phyloP scores from a whole-genome alignment of 1,140 invertebrate genomes.

The Apocrypta bakeri region DNA sequence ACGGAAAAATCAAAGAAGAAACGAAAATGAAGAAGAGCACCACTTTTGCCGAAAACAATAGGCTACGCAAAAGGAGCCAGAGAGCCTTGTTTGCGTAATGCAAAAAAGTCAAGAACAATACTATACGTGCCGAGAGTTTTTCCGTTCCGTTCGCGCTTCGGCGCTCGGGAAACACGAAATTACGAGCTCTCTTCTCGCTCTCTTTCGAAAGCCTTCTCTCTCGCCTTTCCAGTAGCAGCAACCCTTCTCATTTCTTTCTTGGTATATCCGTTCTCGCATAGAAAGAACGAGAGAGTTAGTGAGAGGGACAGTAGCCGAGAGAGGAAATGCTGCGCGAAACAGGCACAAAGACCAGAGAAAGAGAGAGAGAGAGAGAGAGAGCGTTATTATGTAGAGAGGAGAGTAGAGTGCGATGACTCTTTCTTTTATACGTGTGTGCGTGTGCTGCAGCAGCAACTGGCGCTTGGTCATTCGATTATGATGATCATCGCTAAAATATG shows the following conservation, averaged over 20 bases:
- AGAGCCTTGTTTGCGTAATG: conserved; percentile 64
- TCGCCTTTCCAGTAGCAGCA: conserved; percentile 31
- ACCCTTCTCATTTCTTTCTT: not conserved
- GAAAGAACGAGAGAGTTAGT: not conserved
- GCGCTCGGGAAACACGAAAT: conserved; percentile 54
- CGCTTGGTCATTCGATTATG: conserved; percentile 18
- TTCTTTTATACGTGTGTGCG: not conserved
- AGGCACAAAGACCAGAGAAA: conserved; percentile 5
- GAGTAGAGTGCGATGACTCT: conserved; percentile 14
- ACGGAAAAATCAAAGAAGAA: not conserved
- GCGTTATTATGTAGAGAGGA: not conserved
- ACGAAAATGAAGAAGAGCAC: not conserved
- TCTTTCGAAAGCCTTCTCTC: conserved; percentile 22
- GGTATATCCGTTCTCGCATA: not conserved
- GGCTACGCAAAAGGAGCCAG: conserved; percentile 51
- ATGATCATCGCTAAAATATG: not conserved
- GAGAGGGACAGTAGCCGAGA: not conserved
- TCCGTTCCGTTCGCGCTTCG: conserved; percentile 52
- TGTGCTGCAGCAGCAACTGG: not conserved
- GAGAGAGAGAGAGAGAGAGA: no score
- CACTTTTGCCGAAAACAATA: conserved; percentile 57
- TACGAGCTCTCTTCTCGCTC: conserved; percentile 40
- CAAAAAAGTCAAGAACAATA: conserved; percentile 56
- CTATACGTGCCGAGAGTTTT: conserved; percentile 37
- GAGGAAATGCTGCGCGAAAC: not conserved